These are phyloP conservation scores for Flexamia atlantica DNA, from an alignment of 2,888 invertebrate genomes.

Conservation along the genomic window DNA sequence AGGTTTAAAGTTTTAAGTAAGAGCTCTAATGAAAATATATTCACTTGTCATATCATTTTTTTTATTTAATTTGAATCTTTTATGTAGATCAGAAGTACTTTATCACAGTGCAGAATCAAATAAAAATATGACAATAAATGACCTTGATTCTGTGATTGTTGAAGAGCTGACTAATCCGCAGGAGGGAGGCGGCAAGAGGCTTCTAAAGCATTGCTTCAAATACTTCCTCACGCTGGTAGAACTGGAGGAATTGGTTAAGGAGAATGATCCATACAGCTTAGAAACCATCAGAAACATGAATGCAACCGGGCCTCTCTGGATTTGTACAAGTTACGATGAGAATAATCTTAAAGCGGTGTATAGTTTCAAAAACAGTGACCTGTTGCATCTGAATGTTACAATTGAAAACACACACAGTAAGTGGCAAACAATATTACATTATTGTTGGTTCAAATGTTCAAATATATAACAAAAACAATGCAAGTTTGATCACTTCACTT, in stretches of 20 bases:
- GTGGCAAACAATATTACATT: neutral
- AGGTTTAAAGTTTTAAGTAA: too few relatives aligned
- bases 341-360: neutral
- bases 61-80: neutral
- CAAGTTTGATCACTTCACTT: too few relatives aligned
- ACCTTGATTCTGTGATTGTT: constrained; percentile 38
- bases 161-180: constrained; percentile 43
- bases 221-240: constrained; percentile 34
- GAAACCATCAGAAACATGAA: neutral
- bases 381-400: neutral
- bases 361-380: constrained; percentile 9
- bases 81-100: neutral
- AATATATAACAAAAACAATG: too few relatives aligned
- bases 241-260: neutral
- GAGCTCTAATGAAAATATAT: neutral
- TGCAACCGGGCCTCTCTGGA: neutral
- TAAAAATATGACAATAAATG: constrained; percentile 38
- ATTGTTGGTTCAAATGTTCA: too few relatives aligned
- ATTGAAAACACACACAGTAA: constrained; percentile 11
- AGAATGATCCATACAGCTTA: neutral
- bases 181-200: constrained; percentile 24
- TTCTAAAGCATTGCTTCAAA: constrained; percentile 40
- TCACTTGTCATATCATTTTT: neutral
- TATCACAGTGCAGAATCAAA: constrained; percentile 32
- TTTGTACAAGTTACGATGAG: neutral